Evolutionary conservation across 2,888 invertebrate species (phyloP), one percentile per base, ranked within the genome.

Genomic region (Hirtodrosophila trivittata): DNA sequence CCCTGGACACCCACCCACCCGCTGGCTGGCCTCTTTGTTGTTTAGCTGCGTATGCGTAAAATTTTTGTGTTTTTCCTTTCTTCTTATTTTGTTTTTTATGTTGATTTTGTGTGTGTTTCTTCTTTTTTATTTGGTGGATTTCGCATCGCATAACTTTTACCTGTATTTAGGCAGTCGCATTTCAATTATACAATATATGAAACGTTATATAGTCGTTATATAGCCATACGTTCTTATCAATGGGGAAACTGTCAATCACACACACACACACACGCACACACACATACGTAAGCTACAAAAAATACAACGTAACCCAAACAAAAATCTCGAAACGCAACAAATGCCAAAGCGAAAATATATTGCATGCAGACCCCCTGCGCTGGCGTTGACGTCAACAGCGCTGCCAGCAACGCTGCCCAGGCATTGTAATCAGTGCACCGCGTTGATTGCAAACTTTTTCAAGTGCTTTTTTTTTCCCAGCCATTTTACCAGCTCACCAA

Each of bases 401-500:
- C 66, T 52, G 7, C 9, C 38, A 38, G 13, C 38, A 38, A 1
- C 58, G 50, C 39, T 32, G 66, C 55, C 14, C 7, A 45, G 56
- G 66, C 84, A 85, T 78, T 78, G 78, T 78, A 80, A 85, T 80
- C 78, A 80, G 86, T 65, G 75, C 66, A 65, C 63, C 63, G 86
- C 78, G 86, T 80, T 80, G 78, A 80, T 80, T 80, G 78, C 78
- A 80, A 80, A 82, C 66, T 85, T 80, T 78, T 85, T 77, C 72
- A 80, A 80, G 83, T 78, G 83, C 52, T 75, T 85, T 75, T 35
- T 35, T 37, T 47, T 25, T 25, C 38, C 18, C 38, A 41, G 32
- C 37, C 42, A 42, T 16, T 56, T 41, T 41, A 12, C 12, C 8
- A n/a, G 30, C n/a, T 30, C 5, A 21, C n/a, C n/a, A n/a, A 1